These are phyloP conservation scores for Sarcoramphus papa DNA, from an alignment of 2,797 vertebrate species.

Conservation along the genomic window DNA sequence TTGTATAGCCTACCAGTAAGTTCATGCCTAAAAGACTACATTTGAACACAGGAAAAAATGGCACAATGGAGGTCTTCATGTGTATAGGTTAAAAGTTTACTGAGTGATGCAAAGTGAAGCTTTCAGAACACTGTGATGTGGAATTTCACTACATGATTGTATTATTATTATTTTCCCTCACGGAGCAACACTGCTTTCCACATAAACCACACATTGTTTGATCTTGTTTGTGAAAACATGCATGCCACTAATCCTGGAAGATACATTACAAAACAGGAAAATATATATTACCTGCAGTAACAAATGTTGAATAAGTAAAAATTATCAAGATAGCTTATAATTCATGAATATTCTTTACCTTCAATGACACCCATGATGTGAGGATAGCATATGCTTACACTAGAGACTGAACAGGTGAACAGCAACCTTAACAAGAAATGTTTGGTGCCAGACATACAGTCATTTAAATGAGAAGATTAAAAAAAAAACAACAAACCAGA, in stretches of 20 bases:
- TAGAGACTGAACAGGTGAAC: neutral
- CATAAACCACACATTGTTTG: neutral
- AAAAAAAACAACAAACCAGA: neutral
- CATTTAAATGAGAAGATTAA: neutral
- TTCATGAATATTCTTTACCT: neutral
- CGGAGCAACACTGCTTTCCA: neutral
- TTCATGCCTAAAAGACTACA: neutral
- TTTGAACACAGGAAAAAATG: neutral
- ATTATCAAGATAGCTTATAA: neutral
- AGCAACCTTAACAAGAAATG: neutral
- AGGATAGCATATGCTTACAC: neutral
- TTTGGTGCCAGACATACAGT: neutral
- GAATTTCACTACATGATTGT: neutral
- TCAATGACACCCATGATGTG: neutral
- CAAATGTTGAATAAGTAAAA: neutral
- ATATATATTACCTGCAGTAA: neutral
- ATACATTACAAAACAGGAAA: neutral
- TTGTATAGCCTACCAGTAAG: neutral
- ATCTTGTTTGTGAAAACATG: neutral
- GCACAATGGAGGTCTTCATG: neutral
- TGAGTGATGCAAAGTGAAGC: neutral
- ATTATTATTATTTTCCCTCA: neutral
- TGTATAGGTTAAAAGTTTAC: neutral
- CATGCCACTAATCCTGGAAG: neutral
- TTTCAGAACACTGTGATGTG: neutral